A percentile compares a stretch with the other conserved stretches of the same genome.
Evolutionary conservation across 1,140 invertebrate genomes (phyloP).

Genomic region (Galendromus occidentalis): DNA sequence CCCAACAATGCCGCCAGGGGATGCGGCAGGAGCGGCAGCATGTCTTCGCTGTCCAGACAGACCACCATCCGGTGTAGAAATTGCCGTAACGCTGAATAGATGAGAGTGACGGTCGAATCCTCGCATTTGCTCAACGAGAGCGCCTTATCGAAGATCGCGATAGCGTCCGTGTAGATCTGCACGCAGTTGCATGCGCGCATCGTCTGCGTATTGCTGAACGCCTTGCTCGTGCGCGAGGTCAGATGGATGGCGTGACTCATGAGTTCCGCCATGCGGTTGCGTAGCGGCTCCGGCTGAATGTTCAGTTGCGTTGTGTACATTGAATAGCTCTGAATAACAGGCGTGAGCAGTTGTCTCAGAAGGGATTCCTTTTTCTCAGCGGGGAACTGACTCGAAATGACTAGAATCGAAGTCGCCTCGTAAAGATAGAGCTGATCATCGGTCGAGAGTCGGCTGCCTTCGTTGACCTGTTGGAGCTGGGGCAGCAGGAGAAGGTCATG

Average conservation of each 20-base stretch:
- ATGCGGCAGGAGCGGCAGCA: conserved; percentile 35
- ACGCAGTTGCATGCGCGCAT: conserved; percentile 35
- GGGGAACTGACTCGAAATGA: conserved; percentile 31
- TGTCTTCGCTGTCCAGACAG: conserved; percentile 34
- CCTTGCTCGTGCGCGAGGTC: conserved; percentile 35
- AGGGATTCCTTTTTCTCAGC: conserved; percentile 29
- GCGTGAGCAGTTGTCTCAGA: conserved; percentile 29
- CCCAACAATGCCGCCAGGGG: conserved; percentile 28
- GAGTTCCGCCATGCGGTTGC: conserved; percentile 26
- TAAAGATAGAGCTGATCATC: conserved; percentile 39
- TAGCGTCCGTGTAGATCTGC: conserved; percentile 32
- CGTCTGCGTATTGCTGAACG: conserved; percentile 36
- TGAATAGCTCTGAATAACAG: conserved; percentile 30
- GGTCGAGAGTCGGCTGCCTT: conserved; percentile 25
- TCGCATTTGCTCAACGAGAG: conserved; percentile 26
- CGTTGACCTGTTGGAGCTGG: conserved; percentile 27
- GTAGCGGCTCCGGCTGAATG: conserved; percentile 19
- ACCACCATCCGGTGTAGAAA: conserved; percentile 40
- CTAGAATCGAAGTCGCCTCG: conserved; percentile 36
- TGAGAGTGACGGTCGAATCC: conserved; percentile 11
- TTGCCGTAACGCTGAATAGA: conserved; percentile 33
- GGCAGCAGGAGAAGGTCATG: conserved; percentile 32
- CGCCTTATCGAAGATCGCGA: conserved; percentile 33
- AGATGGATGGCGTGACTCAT: conserved; percentile 34
- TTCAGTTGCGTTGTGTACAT: conserved; percentile 25